phyloP scores from a whole-genome alignment of 2,888 invertebrate species.

The Stenodera caucasica region DNA sequence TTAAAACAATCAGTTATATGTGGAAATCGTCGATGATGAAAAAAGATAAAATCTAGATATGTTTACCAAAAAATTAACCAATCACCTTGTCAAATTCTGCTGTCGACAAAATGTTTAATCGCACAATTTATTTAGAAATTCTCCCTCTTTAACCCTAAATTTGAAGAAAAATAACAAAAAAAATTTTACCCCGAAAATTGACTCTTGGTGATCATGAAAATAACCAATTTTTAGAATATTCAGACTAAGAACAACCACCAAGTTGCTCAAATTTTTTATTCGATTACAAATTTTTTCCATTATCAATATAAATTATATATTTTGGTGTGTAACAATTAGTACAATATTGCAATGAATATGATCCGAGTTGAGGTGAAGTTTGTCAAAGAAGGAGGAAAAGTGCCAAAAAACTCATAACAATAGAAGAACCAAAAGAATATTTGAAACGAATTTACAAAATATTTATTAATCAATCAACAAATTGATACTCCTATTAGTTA shows the following conservation, averaged over 20 bases:
- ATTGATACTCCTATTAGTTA: too few relatives aligned
- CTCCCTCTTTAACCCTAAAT: too few relatives aligned
- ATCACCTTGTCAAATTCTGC: slow-evolving; percentile 41
- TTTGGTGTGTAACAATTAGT: slow-evolving; percentile 20
- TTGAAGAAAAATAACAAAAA: too few relatives aligned
- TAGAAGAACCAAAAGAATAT: slow-evolving; percentile 25
- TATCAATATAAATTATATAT: too few relatives aligned
- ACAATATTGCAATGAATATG: slow-evolving; percentile 25
- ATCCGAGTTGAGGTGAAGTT: slow-evolving; percentile 30
- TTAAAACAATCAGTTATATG: background rate
- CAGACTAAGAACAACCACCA: slow-evolving; percentile 33
- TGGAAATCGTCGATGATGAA: slow-evolving; percentile 26
- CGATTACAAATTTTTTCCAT: too few relatives aligned
- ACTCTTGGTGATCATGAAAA: slow-evolving; percentile 24
- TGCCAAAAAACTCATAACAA: slow-evolving; percentile 33
- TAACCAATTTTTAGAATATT: too few relatives aligned
- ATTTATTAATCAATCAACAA: slow-evolving; percentile 32
- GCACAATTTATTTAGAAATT: slow-evolving; percentile 39
- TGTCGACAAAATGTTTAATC: slow-evolving; percentile 42
- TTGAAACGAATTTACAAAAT: slow-evolving; percentile 41
- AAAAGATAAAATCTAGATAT: slow-evolving; percentile 32
- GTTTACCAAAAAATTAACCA: slow-evolving; percentile 38
- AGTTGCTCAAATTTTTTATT: slow-evolving; percentile 46
- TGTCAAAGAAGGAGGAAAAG: slow-evolving; percentile 31
- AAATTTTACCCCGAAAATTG: too few relatives aligned